A percentile compares a stretch with the other conserved stretches of the same genome.
Conservation (phyloP, 2,888 invertebrate species). For the Drosophila mettleri region DNA sequence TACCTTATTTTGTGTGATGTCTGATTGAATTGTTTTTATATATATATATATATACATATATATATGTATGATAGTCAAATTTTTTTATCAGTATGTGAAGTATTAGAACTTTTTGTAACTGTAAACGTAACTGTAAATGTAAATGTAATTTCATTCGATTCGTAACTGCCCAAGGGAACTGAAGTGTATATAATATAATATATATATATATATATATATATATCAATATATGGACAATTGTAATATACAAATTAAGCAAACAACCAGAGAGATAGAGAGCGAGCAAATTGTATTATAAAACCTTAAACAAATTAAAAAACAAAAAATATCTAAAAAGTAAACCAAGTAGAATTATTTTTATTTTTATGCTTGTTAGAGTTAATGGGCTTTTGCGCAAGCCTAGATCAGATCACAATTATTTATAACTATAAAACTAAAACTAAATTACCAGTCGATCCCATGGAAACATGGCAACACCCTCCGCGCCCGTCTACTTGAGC, state of each 20-base stretch:
- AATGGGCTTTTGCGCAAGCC: slow-evolving; percentile 17
- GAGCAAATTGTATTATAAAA: slow-evolving; percentile 32
- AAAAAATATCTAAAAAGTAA: neutral
- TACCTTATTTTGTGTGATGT: slow-evolving; percentile 40
- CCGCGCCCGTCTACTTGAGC: slow-evolving; percentile 60
- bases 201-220: neutral
- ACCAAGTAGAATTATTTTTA: slow-evolving; percentile 38
- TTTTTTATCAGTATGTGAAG: slow-evolving; percentile 22
- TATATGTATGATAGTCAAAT: slow-evolving; percentile 5
- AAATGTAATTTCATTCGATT: slow-evolving; percentile 10
- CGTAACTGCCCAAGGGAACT: slow-evolving; percentile 29
- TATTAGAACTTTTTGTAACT: slow-evolving; percentile 49
- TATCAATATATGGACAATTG: neutral
- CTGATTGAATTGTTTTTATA: slow-evolving; percentile 19
- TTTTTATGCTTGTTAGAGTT: slow-evolving; percentile 28
- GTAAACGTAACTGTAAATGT: slow-evolving; percentile 17
- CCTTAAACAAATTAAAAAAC: neutral
- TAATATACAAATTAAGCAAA: neutral
- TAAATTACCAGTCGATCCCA: slow-evolving; percentile 22
- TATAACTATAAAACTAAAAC: slow-evolving; percentile 35
- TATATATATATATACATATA: neutral
- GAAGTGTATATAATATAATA: slow-evolving; percentile 10
- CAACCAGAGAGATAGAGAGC: slow-evolving; percentile 2
- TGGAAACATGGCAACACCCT: slow-evolving; percentile 9
- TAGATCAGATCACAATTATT: slow-evolving; percentile 43